A percentile compares a stretch with the other conserved stretches of the same genome.
phyloP scores from a whole-genome alignment of 2,888 invertebrate genomes.

The Cataglyphis albicans region DNA sequence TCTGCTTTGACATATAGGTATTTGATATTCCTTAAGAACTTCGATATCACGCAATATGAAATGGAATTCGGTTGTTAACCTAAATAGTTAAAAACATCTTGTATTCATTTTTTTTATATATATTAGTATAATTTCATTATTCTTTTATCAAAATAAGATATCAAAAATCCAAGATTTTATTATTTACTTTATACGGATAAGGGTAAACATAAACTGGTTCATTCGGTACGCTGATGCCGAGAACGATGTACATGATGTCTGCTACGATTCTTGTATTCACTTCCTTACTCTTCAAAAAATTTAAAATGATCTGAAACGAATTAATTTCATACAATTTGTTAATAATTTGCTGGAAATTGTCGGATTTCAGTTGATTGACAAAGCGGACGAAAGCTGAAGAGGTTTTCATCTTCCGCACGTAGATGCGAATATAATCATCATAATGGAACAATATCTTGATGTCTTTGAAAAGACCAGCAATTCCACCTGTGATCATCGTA shows the following conservation, averaged over 20 bases:
- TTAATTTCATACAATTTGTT: constrained; percentile 52
- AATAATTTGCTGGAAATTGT: constrained; percentile 73
- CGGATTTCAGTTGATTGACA: constrained; percentile 71
- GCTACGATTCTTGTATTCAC: constrained; percentile 72
- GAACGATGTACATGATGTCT: constrained; percentile 70
- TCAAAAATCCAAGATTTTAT: constrained; percentile 16
- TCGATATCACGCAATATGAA: constrained; percentile 69
- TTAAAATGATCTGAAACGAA: constrained; percentile 41
- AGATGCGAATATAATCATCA: constrained; percentile 74
- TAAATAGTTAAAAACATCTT: constrained; percentile 71
- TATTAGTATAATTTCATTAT: constrained; percentile 55
- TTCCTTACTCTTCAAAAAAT: constrained; percentile 63
- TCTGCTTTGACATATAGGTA: constrained; percentile 67
- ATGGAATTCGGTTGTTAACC: constrained; percentile 72
- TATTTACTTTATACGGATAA: not conserved
- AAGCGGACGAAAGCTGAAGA: constrained; percentile 76
- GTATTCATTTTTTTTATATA: constrained; percentile 76
- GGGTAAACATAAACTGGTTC: not conserved
- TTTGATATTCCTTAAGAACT: constrained; percentile 73
- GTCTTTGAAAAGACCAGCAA: constrained; percentile 76
- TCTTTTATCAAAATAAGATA: not conserved
- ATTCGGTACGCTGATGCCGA: constrained; percentile 66
- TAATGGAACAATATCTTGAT: constrained; percentile 75
- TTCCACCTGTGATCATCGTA: constrained; percentile 60
- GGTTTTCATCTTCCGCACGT: constrained; percentile 76